Conservation (phyloP, 1,140 invertebrate species). For the Polypedilum pembai region DNA sequence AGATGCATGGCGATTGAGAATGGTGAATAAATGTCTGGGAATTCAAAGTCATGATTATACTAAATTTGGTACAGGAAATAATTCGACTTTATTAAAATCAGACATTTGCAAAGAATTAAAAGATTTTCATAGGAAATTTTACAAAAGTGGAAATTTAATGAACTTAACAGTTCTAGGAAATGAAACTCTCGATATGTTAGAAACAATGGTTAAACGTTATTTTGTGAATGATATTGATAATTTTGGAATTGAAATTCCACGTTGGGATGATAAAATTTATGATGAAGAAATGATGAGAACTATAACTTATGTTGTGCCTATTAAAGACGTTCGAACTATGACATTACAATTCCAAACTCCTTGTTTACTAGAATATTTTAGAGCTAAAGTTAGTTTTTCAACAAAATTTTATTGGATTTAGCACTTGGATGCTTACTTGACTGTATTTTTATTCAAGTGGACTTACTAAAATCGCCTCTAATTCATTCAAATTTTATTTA, state of each 20-base stretch:
- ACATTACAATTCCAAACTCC: conserved; percentile 84
- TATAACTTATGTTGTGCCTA: conserved; percentile 71
- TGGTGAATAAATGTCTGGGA: conserved; percentile 75
- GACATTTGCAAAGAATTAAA: conserved; percentile 78
- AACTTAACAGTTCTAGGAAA: conserved; percentile 78
- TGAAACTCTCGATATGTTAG: conserved; percentile 81
- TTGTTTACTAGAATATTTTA: conserved; percentile 75
- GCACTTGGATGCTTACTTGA: too few species aligned
- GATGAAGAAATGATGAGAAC: conserved; percentile 57
- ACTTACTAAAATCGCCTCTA: too few species aligned
- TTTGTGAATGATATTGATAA: conserved; percentile 73
- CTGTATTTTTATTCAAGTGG: too few species aligned
- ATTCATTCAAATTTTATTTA: too few species aligned
- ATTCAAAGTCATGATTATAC: conserved; percentile 72
- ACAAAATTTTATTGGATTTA: too few species aligned
- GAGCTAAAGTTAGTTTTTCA: conserved; percentile 68
- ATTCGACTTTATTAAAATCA: conserved; percentile 74
- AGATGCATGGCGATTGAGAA: conserved; percentile 80
- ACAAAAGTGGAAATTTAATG: conserved; percentile 88
- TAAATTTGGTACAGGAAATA: conserved; percentile 88
- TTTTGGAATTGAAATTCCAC: conserved; percentile 60
- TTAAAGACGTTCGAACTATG: conserved; percentile 86
- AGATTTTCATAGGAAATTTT: conserved; percentile 85
- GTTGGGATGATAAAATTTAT: conserved; percentile 78
- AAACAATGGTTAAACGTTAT: conserved; percentile 65